phyloP scores from a whole-genome alignment of 2,888 invertebrate species.

The Ophioninae sp. region DNA sequence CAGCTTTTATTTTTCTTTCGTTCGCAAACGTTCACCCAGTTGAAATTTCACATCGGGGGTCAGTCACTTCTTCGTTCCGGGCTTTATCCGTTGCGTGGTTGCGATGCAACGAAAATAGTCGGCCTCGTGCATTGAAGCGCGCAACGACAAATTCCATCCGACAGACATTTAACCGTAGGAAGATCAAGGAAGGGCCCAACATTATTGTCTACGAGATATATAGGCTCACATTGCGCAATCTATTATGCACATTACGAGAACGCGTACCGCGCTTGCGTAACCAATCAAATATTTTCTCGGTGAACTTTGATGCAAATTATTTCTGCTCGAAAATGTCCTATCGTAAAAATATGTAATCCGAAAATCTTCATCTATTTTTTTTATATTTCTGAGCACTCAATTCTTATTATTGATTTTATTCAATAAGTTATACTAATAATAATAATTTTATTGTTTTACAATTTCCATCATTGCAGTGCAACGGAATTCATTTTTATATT shows the following conservation, averaged over 20 bases:
- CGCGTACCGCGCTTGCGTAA: conserved; percentile 1
- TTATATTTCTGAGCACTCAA: not conserved
- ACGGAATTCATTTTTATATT: no score
- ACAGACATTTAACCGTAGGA: conserved; percentile 53
- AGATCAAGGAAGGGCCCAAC: conserved; percentile 51
- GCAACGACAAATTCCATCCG: conserved; percentile 56
- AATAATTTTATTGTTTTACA: no score
- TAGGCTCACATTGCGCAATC: conserved; percentile 20
- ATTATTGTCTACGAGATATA: conserved; percentile 42
- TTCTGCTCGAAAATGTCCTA: not conserved
- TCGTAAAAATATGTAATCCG: not conserved
- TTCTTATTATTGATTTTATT: no score
- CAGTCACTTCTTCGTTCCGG: conserved; percentile 57
- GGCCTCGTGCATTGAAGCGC: conserved; percentile 49
- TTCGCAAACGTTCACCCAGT: conserved; percentile 45
- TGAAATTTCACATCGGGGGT: conserved; percentile 54
- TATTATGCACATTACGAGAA: not conserved
- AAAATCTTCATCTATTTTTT: conserved; percentile 2
- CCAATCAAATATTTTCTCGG: conserved; percentile 11
- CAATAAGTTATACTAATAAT: no score
- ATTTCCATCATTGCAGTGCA: no score
- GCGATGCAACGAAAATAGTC: conserved; percentile 61
- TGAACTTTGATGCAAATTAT: conserved; percentile 15
- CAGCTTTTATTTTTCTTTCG: conserved; percentile 21
- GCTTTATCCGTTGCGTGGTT: conserved; percentile 52